Evolutionary conservation across 2,888 invertebrate species (phyloP), one percentile per base, ranked within the genome.

Genomic region (Flexamia atlantica): DNA sequence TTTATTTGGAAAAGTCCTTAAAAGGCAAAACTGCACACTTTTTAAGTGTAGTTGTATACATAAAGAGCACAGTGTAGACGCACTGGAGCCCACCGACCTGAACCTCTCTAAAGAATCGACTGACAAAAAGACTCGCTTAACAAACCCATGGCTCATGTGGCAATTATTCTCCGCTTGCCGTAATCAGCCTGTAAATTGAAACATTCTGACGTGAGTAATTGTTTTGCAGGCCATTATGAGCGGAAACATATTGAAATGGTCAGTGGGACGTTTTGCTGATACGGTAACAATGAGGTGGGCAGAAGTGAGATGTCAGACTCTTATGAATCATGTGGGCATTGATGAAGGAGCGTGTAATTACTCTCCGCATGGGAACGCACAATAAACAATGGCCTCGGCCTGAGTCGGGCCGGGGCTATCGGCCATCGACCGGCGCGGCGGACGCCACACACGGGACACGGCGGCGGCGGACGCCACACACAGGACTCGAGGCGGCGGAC

Each of bases 261-360:
- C 72, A 40, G 40, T 23, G 23, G 72, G 40, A 64, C 30, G 64
- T 25, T 53, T 25, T 23, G 57, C 57, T 20, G 40, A 40, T 72
- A 25, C n/a, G 72, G 40, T 40, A 40, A 72, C 72, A 72, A 72
- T 72, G 72, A 72, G 72, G 72, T 40, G 68, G 72, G 72, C 72
- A 72, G 72, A 40, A 42, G 72, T 42, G 42, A 72, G 64, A 64
- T 64, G 64, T 64, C 64, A 64, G 64, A 64, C 20, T 72, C 40
- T 72, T 76, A 50, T 76, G 50, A 76, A 76, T 76, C 76, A 76
- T 76, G 76, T 42, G 46, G 50, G 76, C 76, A 76, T 76, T 76
- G 76, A 76, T 76, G 76, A 76, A 76, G 76, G 17, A 28, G 76
- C 25, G 12, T 50, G 50, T 50, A 76, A 76, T 76, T 76, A 76